Evolutionary conservation across 2,113 vertebrate species (phyloP).

Genomic region (Solenodon paradoxus): DNA sequence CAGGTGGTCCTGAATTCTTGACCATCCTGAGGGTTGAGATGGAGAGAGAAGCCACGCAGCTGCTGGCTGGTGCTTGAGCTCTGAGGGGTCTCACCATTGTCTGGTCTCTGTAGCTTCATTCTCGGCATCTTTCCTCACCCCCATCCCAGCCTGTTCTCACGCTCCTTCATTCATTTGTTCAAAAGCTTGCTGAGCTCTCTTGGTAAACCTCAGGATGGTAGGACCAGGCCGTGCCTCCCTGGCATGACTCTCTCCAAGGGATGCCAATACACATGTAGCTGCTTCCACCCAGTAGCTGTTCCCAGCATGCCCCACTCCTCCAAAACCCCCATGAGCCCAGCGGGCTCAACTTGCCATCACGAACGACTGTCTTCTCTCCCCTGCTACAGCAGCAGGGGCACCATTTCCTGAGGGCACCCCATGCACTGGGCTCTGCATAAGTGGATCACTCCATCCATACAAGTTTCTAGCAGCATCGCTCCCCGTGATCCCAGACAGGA

Average conservation of each 20-base stretch:
- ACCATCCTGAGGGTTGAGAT: constrained; percentile 33
- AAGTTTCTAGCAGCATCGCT: too few species aligned
- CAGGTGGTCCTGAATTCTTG: constrained; percentile 66
- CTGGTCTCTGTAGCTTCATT: not conserved
- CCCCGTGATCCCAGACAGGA: not conserved
- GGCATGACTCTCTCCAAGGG: not conserved
- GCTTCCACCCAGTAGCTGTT: not conserved
- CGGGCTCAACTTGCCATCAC: not conserved
- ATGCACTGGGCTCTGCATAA: not conserved
- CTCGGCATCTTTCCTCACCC: not conserved
- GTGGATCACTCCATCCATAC: not conserved
- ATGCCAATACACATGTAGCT: not conserved
- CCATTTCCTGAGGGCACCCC: not conserved
- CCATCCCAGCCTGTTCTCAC: not conserved
- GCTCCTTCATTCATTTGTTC: not conserved
- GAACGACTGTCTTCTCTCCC: not conserved
- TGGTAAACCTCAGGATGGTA: not conserved
- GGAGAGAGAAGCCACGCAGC: not conserved
- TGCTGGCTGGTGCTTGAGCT: not conserved
- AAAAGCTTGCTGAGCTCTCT: not conserved
- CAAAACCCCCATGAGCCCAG: not conserved
- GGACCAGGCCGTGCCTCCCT: not conserved
- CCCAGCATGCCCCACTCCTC: not conserved
- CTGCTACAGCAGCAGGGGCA: rapidly evolving
- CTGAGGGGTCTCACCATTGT: rapidly evolving